Evolutionary conservation across 2,888 invertebrate genomes (phyloP).

Genomic region (Spialia ferax): DNA sequence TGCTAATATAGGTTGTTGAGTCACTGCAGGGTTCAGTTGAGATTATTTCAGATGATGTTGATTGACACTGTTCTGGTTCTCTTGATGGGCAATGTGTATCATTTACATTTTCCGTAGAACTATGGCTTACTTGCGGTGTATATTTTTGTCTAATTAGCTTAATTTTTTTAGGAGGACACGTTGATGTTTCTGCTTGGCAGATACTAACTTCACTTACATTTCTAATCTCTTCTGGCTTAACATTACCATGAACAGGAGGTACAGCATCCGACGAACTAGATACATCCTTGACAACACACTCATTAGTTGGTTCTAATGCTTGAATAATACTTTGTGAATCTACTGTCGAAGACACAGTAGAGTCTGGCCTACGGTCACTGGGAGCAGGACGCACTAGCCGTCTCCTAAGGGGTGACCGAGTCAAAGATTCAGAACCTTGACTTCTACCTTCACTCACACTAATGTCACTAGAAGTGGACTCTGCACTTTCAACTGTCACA

Average conservation of each 20-base stretch:
- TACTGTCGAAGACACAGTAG: constrained; percentile 80
- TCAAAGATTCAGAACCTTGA: constrained; percentile 57
- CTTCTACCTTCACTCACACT: constrained; percentile 71
- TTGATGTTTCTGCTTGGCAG: constrained; percentile 82
- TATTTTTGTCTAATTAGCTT: constrained; percentile 79
- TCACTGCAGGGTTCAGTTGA: constrained; percentile 51
- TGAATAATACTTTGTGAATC: constrained; percentile 67
- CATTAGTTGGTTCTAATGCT: constrained; percentile 58
- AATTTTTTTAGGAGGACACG: constrained; percentile 78
- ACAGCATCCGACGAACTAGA: constrained; percentile 82
- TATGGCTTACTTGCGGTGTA: constrained; percentile 58
- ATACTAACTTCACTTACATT: constrained; percentile 80
- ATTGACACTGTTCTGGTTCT: constrained; percentile 69
- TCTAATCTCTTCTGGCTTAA: constrained; percentile 77
- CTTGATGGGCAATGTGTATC: constrained; percentile 47
- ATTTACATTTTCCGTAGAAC: constrained; percentile 51
- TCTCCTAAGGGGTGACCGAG: constrained; percentile 70
- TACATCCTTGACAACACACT: constrained; percentile 76
- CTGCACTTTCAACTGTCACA: constrained; percentile 79
- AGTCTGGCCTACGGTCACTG: constrained; percentile 75
- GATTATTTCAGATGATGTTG: constrained; percentile 65
- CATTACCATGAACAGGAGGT: constrained; percentile 68
- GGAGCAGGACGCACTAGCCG: constrained; percentile 74
- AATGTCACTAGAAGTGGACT: constrained; percentile 81
- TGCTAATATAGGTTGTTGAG: constrained; percentile 52